A percentile compares a stretch with the other conserved stretches of the same genome.
Evolutionary conservation across 2,797 vertebrate species (phyloP).

Genomic region (Sardinella longiceps): DNA sequence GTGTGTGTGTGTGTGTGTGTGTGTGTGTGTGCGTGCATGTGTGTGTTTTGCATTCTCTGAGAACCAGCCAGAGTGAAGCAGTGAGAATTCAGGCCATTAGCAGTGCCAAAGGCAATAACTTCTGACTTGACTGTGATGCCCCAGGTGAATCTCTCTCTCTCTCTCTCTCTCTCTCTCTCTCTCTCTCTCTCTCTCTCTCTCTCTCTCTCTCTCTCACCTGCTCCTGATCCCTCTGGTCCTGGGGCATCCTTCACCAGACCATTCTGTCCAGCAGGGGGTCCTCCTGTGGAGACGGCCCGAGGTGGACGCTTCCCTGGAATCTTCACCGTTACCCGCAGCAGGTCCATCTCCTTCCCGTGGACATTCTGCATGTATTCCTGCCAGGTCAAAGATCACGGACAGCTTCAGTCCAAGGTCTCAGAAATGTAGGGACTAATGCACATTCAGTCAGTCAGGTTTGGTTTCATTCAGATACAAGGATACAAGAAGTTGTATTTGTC

Average conservation of each 20-base stretch:
- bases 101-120: too few relatives aligned
- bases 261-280: conserved; percentile 83
- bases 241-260: conserved; percentile 83
- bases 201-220: conserved; percentile 56
- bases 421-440: not conserved
- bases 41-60: too few relatives aligned
- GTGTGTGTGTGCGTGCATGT: too few relatives aligned
- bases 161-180: not conserved
- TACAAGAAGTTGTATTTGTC: too few relatives aligned
- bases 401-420: conserved; percentile 33
- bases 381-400: conserved; percentile 28
- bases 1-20: too few relatives aligned
- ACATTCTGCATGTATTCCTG: conserved; percentile 92
- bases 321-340: conserved; percentile 91
- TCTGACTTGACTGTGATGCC: too few relatives aligned
- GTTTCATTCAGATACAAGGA: not conserved
- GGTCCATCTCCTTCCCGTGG: conserved; percentile 92
- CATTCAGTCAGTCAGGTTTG: not conserved
- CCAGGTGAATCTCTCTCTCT: not conserved
- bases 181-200: not conserved
- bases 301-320: conserved; percentile 92
- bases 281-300: conserved; percentile 82
- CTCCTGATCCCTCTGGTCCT: conserved; percentile 71
- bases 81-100: too few relatives aligned
- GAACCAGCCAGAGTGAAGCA: too few relatives aligned